phyloP scores from a whole-genome alignment of 2,888 invertebrate genomes.

The Drosophila aldrichi region DNA sequence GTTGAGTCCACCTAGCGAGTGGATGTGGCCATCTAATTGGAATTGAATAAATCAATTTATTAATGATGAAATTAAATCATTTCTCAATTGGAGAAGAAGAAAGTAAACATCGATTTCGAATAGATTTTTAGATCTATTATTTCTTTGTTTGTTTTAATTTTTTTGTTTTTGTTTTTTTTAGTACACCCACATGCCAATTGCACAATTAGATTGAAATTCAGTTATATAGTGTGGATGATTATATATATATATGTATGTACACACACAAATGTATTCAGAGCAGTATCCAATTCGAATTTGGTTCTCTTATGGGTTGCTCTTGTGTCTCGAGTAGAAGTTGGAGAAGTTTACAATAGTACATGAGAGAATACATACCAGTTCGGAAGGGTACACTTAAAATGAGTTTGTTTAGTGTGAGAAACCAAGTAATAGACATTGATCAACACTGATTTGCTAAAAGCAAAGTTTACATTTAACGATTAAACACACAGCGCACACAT shows the following conservation, averaged over 20 bases:
- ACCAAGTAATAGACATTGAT: conserved; percentile 45
- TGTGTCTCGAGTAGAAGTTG: conserved; percentile 23
- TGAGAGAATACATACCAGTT: conserved; percentile 79
- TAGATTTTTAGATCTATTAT: conserved; percentile 7
- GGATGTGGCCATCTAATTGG: conserved; percentile 91
- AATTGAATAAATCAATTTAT: conserved; percentile 4
- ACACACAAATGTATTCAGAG: conserved; percentile 55
- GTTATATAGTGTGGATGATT: conserved; percentile 42
- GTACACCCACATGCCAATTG: conserved; percentile 77
- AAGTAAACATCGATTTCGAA: conserved; percentile 28
- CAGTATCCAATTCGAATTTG: conserved; percentile 10
- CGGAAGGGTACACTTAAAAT: conserved; percentile 78
- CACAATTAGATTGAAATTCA: conserved; percentile 70
- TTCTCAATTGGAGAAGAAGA: neutral
- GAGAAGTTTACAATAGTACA: conserved; percentile 50
- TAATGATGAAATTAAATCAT: neutral
- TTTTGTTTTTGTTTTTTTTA: conserved; percentile 35
- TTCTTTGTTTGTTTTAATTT: conserved; percentile 12
- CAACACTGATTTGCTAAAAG: conserved; percentile 40
- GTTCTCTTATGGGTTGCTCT: conserved; percentile 12
- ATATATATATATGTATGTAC: conserved; percentile 41
- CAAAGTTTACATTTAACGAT: conserved; percentile 38
- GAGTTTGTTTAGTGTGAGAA: conserved; percentile 60
- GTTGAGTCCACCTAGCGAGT: conserved; percentile 92
- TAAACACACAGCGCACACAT: conserved; percentile 24